These are phyloP conservation scores for Apistogramma diplotaenia DNA, from an alignment of 2,113 vertebrate species.

Conservation along the genomic window DNA sequence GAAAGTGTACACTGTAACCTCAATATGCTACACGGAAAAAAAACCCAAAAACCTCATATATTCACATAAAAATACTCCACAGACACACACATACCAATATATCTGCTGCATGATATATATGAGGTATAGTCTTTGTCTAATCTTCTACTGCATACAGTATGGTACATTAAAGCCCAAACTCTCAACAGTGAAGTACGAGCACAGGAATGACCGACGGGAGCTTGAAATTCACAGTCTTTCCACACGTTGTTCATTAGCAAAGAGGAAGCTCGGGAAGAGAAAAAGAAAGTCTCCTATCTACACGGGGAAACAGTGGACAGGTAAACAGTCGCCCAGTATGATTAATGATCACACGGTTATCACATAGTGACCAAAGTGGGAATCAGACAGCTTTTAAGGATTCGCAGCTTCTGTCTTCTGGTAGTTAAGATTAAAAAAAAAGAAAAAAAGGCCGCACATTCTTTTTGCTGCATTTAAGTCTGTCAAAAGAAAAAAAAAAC, in stretches of 20 bases:
- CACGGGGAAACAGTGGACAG: background rate
- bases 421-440: background rate
- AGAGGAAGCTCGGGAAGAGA: slow-evolving; percentile 2
- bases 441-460: slow-evolving; percentile 40
- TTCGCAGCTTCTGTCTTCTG: slow-evolving; percentile 8
- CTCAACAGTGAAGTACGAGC: slow-evolving; percentile 13
- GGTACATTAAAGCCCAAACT: slow-evolving; percentile 37
- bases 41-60: background rate
- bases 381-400: slow-evolving; percentile 23
- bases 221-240: slow-evolving; percentile 6
- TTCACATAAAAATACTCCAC: slow-evolving; percentile 20
- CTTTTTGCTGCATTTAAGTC: slow-evolving; percentile 54
- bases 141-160: slow-evolving; percentile 63
- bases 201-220: slow-evolving; percentile 26
- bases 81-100: slow-evolving; percentile 13
- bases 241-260: background rate
- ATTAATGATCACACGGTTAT: slow-evolving; percentile 24
- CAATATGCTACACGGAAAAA: background rate
- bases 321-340: slow-evolving; percentile 23
- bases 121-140: slow-evolving; percentile 57
- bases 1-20: slow-evolving; percentile 25
- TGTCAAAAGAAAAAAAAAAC: slow-evolving; percentile 16
- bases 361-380: background rate
- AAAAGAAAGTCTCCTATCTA: slow-evolving; percentile 42
- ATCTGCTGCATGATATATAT: slow-evolving; percentile 51